These are phyloP conservation scores for Chaunax sp. DNA, from an alignment of 2,797 vertebrate genomes.

Conservation along the genomic window DNA sequence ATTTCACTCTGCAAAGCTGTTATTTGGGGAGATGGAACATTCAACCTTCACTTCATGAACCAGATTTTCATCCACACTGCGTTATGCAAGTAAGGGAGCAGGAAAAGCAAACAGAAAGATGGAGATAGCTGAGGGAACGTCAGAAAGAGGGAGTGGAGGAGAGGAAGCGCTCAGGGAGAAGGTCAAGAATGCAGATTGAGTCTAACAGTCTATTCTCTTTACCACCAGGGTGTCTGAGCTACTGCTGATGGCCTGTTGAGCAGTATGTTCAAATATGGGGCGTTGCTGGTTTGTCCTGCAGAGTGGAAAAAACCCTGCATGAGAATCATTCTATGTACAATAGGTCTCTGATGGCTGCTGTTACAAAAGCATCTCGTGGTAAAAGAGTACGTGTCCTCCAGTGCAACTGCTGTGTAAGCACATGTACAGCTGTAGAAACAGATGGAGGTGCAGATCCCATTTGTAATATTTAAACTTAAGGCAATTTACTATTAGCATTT, in stretches of 20 bases:
- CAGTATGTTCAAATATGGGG: slow-evolving; percentile 64
- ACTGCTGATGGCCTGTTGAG: slow-evolving; percentile 52
- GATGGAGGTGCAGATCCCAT: background rate
- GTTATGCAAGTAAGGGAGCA: background rate
- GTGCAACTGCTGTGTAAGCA: background rate
- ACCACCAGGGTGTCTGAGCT: slow-evolving; percentile 38
- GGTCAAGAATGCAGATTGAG: slow-evolving; percentile 48
- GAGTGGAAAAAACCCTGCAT: background rate
- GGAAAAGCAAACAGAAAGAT: slow-evolving; percentile 1
- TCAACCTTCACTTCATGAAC: background rate
- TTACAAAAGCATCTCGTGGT: background rate
- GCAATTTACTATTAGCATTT: rapidly evolving
- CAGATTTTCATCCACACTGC: background rate
- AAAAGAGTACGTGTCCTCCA: background rate
- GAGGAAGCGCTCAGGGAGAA: slow-evolving; percentile 24
- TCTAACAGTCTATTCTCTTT: slow-evolving; percentile 36
- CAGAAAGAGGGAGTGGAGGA: slow-evolving; percentile 22
- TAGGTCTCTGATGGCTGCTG: slow-evolving; percentile 6
- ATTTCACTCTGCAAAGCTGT: no score
- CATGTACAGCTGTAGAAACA: background rate
- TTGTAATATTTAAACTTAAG: background rate
- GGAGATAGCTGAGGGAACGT: background rate
- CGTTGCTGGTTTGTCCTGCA: slow-evolving; percentile 40
- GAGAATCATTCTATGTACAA: slow-evolving; percentile 5
- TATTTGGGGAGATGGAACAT: no score